A percentile compares a stretch with the other conserved stretches of the same genome.
Evolutionary conservation across 2,113 vertebrate species (phyloP).

Genomic region (Chloropsis cyanopogon): DNA sequence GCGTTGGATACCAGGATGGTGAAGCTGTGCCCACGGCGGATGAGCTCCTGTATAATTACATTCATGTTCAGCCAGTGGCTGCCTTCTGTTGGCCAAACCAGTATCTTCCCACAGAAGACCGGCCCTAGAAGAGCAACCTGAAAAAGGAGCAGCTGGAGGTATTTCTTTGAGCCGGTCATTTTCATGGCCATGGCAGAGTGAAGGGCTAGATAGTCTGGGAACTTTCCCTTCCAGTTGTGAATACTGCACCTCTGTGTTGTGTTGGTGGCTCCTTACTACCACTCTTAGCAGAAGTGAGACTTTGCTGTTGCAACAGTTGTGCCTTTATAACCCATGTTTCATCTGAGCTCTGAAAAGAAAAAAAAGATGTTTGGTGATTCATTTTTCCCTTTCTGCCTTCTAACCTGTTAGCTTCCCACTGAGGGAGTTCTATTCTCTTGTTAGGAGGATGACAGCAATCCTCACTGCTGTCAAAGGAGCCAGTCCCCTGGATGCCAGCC

Average conservation of each 20-base stretch:
- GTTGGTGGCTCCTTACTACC: not conserved
- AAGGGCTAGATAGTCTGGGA: not conserved
- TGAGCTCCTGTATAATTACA: conserved; percentile 69
- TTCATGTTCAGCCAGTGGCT: conserved; percentile 83
- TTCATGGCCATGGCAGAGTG: not conserved
- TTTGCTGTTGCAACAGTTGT: not conserved
- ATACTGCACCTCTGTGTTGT: not conserved
- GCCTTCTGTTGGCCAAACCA: conserved; percentile 78
- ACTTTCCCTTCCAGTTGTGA: not conserved
- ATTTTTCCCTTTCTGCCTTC: not conserved
- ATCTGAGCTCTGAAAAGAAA: conserved; percentile 31
- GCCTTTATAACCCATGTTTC: not conserved
- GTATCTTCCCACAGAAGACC: conserved; percentile 69
- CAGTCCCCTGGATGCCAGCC: not conserved
- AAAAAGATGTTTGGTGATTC: not conserved
- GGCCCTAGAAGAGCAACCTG: conserved; percentile 42
- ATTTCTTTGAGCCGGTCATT: not conserved
- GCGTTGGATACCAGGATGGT: conserved; percentile 65
- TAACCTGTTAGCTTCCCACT: not conserved
- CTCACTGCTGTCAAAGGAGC: not conserved
- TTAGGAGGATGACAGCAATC: not conserved
- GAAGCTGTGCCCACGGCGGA: conserved; percentile 68
- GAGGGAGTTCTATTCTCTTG: not conserved
- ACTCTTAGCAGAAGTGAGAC: not conserved
- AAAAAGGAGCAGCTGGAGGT: conserved; percentile 55